Percentiles rank a stretch among this genome's conserved stretches.
phyloP scores from a whole-genome alignment of 2,888 invertebrate species.

The Aporophyla nigra region DNA sequence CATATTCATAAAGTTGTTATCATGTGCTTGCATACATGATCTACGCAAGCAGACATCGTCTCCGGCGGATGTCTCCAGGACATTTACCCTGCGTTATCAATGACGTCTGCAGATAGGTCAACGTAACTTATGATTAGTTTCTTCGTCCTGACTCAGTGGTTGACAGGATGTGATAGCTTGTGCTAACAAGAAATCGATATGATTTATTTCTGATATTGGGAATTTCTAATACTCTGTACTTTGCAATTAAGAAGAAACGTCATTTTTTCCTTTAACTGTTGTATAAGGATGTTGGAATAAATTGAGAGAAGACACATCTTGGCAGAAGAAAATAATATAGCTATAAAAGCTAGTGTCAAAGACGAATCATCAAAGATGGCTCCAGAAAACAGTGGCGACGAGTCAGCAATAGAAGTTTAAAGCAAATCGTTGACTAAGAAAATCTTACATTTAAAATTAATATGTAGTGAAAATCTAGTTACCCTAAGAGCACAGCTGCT shows the following conservation, averaged over 20 bases:
- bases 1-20: slow-evolving; percentile 49
- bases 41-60: slow-evolving; percentile 45
- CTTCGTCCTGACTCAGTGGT: slow-evolving; percentile 67
- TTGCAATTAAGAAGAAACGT: neutral
- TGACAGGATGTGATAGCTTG: slow-evolving; percentile 75
- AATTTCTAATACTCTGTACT: neutral
- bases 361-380: neutral
- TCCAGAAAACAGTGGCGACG: neutral
- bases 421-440: neutral
- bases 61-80: slow-evolving; percentile 77
- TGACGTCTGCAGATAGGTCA: slow-evolving; percentile 74
- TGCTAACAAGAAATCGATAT: slow-evolving; percentile 55
- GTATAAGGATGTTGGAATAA: neutral
- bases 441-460: neutral
- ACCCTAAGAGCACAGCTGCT: neutral
- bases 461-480: neutral
- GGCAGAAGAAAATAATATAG: neutral
- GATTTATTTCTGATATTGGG: slow-evolving; percentile 18
- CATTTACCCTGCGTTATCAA: slow-evolving; percentile 81
- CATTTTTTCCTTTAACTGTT: neutral
- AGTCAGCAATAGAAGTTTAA: too few species aligned
- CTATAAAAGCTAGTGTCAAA: neutral
- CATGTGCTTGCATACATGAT: slow-evolving; percentile 30
- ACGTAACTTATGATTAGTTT: slow-evolving; percentile 75
- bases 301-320: neutral